Base-by-base conservation (phyloP, 2,797 vertebrate genomes). In the Luscinia luscinia region DNA sequence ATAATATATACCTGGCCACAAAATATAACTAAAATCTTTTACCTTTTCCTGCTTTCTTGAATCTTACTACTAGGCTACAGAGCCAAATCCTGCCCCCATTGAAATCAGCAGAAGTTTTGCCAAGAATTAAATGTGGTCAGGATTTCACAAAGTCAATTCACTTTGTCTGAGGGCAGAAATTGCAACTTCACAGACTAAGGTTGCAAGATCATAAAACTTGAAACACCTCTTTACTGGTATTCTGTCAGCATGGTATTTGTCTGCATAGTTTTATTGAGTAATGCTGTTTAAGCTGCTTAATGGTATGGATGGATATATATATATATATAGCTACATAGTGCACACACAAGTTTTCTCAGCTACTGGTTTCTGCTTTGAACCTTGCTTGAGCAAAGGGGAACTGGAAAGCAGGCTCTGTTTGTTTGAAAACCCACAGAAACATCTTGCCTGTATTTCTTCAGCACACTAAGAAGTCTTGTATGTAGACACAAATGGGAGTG, bases 101-200 rank as follows among this genome's bases (percentile, higher is more conserved):
- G 84, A 96, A 94, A 96, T 95, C 96, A 93, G 91, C 94, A 85
- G 21, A 93, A 93, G 4, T 52, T 83, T 89, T 89, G 89, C 92
- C 87, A 92, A 80, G 92, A 96, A 83, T 96, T 96, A 89, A 95
- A 95, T 88, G 94, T 68, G 94, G 90, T 81, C 94, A 96, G 94
- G 95, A 96, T 95, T 96, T 95, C 49, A 87, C 41, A 3, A 15
- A 51, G 14, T 64, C 32, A 80, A 19, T 64, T 89, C 26, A 27
- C 6, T 74, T 80, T 51, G 23, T 54, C 28, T n/a, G 19, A 74
- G 36, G 52, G 79, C 67, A 90, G 59, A 85, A 87, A 80, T 43
- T 34, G 38, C 22, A 86, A 11, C 36, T 75, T 75, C 51, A 90
- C 6, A 58, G 24, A 45, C 28, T 52, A 52, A 61, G 18, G 17